A percentile compares a stretch with the other conserved stretches of the same genome.
phyloP scores from a whole-genome alignment of 2,888 invertebrate genomes.

The Gymnosoma rotundatum region DNA sequence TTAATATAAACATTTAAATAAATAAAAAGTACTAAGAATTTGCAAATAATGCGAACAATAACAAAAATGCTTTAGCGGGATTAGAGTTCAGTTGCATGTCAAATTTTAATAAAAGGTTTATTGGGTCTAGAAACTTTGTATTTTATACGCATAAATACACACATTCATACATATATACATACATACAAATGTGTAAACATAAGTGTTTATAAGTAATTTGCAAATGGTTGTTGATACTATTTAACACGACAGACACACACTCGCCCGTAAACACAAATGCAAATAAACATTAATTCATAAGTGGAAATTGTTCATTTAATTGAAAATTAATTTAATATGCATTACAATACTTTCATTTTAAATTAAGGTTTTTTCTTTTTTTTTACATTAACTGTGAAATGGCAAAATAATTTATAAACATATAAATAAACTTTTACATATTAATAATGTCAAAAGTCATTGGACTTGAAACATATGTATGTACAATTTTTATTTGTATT shows the following conservation, averaged over 20 bases:
- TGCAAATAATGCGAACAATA: too few relatives aligned
- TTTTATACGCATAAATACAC: neutral
- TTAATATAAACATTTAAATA: too few relatives aligned
- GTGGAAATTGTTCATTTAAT: conserved; percentile 63
- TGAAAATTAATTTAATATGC: conserved; percentile 68
- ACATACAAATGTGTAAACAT: neutral
- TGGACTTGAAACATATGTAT: conserved; percentile 60
- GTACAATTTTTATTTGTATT: conserved; percentile 50
- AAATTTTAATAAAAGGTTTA: neutral
- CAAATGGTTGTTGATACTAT: neutral
- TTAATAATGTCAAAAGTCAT: conserved; percentile 65
- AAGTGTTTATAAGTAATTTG: conserved; percentile 9
- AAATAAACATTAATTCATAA: conserved; percentile 35
- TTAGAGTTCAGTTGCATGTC: too few relatives aligned
- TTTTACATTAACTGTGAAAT: conserved; percentile 27
- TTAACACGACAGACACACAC: neutral
- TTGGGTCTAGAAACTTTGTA: neutral
- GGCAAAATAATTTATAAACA: conserved; percentile 42
- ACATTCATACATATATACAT: neutral
- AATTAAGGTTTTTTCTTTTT: conserved; percentile 15
- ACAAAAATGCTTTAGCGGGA: too few relatives aligned
- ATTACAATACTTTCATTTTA: conserved; percentile 57
- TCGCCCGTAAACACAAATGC: neutral
- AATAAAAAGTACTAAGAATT: too few relatives aligned
- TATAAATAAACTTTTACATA: conserved; percentile 34